Conservation (phyloP, 30 jellyfish, hydroid and myxozoan species). For the Aurelia aurita region DNA sequence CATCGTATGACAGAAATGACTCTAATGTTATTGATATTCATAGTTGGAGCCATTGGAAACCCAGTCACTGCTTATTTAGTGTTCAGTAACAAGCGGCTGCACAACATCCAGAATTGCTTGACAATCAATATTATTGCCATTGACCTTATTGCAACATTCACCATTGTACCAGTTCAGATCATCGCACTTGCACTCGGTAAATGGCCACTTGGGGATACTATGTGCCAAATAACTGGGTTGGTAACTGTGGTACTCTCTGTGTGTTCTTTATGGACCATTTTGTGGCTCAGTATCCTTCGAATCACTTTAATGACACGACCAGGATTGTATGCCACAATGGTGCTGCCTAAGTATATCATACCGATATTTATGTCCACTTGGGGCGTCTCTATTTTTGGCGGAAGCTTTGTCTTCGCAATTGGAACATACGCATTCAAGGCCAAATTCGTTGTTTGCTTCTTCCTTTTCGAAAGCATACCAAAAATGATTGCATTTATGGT, state of each 20-base stretch:
- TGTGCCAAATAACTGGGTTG: conserved; percentile 37
- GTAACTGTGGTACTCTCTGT: conserved; percentile 23
- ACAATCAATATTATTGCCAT: conserved; percentile 40
- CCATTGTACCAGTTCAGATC: conserved; percentile 36
- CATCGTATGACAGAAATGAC: conserved; percentile 33
- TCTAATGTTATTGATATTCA: conserved; percentile 34
- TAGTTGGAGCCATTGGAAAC: conserved; percentile 56
- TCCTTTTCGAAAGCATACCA: conserved; percentile 8
- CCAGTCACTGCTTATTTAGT: conserved; percentile 48
- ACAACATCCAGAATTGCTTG: conserved; percentile 53
- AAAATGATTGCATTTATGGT: conserved; percentile 40
- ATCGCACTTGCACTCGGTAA: conserved; percentile 25
- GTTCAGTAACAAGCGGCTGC: conserved; percentile 35
- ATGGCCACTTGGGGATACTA: conserved; percentile 31
- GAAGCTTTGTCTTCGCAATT: conserved; percentile 14
- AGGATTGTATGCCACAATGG: conserved; percentile 13
- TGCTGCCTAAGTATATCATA: conserved; percentile 27
- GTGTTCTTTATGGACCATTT: conserved; percentile 50
- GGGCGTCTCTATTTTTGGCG: conserved; percentile 19
- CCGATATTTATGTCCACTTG: conserved; percentile 29
- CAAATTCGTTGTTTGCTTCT: conserved; percentile 48
- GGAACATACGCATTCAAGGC: conserved; percentile 44
- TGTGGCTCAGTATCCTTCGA: conserved; percentile 59
- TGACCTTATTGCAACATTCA: conserved; percentile 45
- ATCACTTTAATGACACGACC: conserved; percentile 27